Conservation (phyloP, 1,140 invertebrate species). For the Linepithema humile region DNA sequence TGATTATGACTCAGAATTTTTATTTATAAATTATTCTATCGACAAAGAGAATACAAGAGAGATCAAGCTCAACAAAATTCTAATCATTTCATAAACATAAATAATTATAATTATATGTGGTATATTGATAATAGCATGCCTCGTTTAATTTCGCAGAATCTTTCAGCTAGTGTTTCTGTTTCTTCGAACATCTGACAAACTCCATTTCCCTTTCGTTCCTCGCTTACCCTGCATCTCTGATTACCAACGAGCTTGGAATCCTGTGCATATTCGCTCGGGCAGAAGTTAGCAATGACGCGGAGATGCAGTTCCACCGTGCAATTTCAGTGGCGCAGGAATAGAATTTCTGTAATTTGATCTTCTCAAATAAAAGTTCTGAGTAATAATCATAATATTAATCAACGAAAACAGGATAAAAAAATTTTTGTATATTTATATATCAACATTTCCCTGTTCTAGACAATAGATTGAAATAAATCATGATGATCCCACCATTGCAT, state of each 20-base stretch:
- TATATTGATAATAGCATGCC: background rate
- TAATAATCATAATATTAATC: too few species aligned
- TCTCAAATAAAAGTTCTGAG: too few species aligned
- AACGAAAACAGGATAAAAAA: too few species aligned
- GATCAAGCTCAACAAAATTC: background rate
- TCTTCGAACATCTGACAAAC: slow-evolving; percentile 46
- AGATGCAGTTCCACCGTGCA: slow-evolving; percentile 5
- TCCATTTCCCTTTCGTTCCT: slow-evolving; percentile 55
- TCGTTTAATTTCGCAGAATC: slow-evolving; percentile 38
- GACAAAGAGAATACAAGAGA: too few species aligned
- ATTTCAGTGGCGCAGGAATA: slow-evolving; percentile 48
- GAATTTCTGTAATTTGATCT: background rate
- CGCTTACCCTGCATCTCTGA: slow-evolving; percentile 65
- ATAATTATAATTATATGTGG: background rate
- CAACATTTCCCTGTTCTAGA: too few species aligned
- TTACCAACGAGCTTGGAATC: slow-evolving; percentile 62
- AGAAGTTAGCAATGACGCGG: slow-evolving; percentile 39
- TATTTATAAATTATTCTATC: background rate
- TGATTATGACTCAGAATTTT: background rate
- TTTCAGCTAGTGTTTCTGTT: slow-evolving; percentile 52
- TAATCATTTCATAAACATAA: background rate
- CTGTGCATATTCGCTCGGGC: slow-evolving; percentile 41
- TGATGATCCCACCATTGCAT: slow-evolving; percentile 6
- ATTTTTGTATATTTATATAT: too few species aligned
- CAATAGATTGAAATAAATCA: too few species aligned